phyloP scores from a whole-genome alignment of 2,797 vertebrate species.

The Xenentodon cancila region DNA sequence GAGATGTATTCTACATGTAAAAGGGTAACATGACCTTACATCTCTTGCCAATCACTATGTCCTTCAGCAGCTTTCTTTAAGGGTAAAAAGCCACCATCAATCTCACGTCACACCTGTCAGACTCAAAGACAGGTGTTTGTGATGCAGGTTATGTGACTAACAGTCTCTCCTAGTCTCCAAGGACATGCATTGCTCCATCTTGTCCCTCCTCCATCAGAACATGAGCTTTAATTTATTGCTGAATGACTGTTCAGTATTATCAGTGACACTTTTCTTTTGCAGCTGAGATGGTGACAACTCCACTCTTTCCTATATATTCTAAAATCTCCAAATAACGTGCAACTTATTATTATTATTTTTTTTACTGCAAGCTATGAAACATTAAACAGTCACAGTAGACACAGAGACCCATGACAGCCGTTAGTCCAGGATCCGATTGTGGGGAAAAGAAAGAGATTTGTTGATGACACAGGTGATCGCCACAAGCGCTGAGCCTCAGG shows the following conservation, averaged over 20 bases:
- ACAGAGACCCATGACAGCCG: no score
- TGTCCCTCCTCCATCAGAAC: slow-evolving; percentile 19
- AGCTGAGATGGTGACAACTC: slow-evolving; percentile 5
- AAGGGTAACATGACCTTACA: slow-evolving; percentile 32
- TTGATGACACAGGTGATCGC: slow-evolving; percentile 23
- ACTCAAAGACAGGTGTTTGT: slow-evolving; percentile 43
- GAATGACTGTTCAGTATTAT: slow-evolving; percentile 12
- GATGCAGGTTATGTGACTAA: slow-evolving; percentile 37
- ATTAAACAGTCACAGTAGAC: not conserved
- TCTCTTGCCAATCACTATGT: slow-evolving; percentile 31
- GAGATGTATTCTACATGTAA: slow-evolving; percentile 11
- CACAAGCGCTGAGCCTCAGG: slow-evolving; percentile 11
- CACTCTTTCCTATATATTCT: slow-evolving; percentile 17
- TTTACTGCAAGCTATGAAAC: slow-evolving; percentile 32
- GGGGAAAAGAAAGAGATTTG: not conserved
- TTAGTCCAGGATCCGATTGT: slow-evolving; percentile 18
- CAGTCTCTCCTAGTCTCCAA: slow-evolving; percentile 44
- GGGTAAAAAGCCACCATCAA: slow-evolving; percentile 63
- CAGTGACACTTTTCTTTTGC: slow-evolving; percentile 7
- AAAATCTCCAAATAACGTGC: slow-evolving; percentile 9
- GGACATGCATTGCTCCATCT: slow-evolving; percentile 35
- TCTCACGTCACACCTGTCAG: slow-evolving; percentile 60
- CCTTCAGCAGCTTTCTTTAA: slow-evolving; percentile 46
- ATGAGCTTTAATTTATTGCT: slow-evolving; percentile 11
- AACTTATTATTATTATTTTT: no score